Evolutionary conservation across 1,140 invertebrate species (phyloP), one percentile per base, ranked within the genome.

Genomic region (Nephila pilipes): DNA sequence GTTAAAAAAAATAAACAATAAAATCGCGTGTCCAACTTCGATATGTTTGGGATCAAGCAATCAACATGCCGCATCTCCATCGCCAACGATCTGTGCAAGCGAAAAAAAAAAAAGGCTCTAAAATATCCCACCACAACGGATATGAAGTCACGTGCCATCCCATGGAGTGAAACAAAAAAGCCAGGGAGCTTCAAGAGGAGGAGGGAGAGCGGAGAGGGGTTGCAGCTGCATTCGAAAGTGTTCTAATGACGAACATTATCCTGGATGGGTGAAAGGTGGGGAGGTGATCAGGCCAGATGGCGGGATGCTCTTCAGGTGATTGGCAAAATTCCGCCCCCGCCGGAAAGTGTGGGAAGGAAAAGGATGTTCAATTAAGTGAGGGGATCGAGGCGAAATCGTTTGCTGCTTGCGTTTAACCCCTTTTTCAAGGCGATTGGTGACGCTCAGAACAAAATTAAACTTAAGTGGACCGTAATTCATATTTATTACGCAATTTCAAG

Each of bases 311-410:
- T 69, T 69, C 65, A 69, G 65, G 65, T 69, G 65, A 69, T n/a
- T 69, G 65, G 65, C 29, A 69, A 69, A 8, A 69, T 3, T 32
- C 65, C 25, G 2, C 65, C 65, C 65, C 65, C 65, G 32, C 65
- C 65, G 65, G 65, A 69, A 69, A 25, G 65, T 69, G 65, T 69
- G 65, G 65, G 65, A 69, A 69, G 25, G 29, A 69, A 69, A 69
- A 25, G 65, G 65, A 32, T 69, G 65, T 32, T 69, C 65, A 12
- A 69, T 32, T 69, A n/a, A 22, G 29, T 69, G 65, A 25, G 29
- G 65, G 65, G 25, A 60, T 14, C n/a, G 60, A 22, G 10, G 60
- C 20, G 60, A 46, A 46, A n/a, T 63, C 60, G 22, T 63, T 25
- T 63, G 60, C 10, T 20, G 60, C 22, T 2, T 5, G 1, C 60